These are phyloP conservation scores for Sapajus apella DNA, from an alignment of 2,113 vertebrate species.

Conservation along the genomic window DNA sequence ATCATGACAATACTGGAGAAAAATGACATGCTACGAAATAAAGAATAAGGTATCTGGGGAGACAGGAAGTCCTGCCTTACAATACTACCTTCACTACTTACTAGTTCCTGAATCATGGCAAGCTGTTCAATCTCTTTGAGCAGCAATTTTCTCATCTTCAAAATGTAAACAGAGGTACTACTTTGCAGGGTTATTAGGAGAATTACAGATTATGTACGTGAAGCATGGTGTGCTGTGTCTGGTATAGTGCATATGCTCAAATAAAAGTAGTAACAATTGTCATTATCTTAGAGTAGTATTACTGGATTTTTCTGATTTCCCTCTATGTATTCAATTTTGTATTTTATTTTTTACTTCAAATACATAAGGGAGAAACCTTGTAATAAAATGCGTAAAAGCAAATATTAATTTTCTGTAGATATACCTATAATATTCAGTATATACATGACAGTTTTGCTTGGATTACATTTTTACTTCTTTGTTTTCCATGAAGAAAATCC, in stretches of 20 bases:
- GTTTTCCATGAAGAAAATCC: neutral
- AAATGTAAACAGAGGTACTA: neutral
- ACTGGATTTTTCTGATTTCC: neutral
- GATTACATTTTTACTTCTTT: slow-evolving; percentile 41
- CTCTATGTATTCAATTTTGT: neutral
- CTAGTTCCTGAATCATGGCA: neutral
- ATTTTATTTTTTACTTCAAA: neutral
- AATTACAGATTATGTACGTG: neutral
- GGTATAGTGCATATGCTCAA: neutral
- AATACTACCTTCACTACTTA: neutral
- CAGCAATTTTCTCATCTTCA: neutral
- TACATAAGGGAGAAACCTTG: no score
- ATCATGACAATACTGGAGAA: neutral
- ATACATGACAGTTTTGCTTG: neutral
- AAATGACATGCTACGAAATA: neutral
- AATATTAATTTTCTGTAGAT: neutral
- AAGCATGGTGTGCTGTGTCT: neutral
- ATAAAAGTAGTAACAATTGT: neutral
- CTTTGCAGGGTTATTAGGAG: neutral
- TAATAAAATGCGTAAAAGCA: neutral
- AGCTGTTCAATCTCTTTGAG: neutral
- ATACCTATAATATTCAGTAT: neutral
- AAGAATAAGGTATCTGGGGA: neutral
- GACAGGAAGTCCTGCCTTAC: neutral
- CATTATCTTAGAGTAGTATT: neutral